These are phyloP conservation scores for Meiosimyza decipiens DNA, from an alignment of 2,888 invertebrate species.

Conservation along the genomic window DNA sequence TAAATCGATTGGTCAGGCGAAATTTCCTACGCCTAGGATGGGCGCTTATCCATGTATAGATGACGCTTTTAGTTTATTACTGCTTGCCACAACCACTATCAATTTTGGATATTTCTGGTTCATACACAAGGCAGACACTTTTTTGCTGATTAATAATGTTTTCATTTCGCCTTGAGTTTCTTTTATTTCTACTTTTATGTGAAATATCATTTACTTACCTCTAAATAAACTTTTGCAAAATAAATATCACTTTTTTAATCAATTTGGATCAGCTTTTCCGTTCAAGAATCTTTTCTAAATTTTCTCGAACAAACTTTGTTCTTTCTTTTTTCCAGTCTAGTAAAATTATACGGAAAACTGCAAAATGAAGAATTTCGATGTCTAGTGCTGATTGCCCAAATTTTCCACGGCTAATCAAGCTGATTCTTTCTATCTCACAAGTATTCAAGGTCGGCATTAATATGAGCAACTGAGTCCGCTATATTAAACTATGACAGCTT, in stretches of 20 bases:
- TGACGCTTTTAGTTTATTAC: too few relatives aligned
- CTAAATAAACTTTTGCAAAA: slow-evolving; percentile 27
- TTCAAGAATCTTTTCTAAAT: slow-evolving; percentile 8
- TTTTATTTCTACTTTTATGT: background rate
- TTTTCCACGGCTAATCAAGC: background rate
- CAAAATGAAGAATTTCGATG: slow-evolving; percentile 31
- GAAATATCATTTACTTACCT: slow-evolving; percentile 19
- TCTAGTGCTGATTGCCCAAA: slow-evolving; percentile 8
- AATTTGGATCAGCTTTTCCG: slow-evolving; percentile 26
- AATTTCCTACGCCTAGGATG: too few relatives aligned
- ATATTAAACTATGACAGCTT: too few relatives aligned
- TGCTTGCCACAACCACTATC: background rate
- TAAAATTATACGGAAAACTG: slow-evolving; percentile 27
- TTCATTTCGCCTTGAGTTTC: background rate
- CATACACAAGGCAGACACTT: background rate
- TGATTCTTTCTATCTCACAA: slow-evolving; percentile 5
- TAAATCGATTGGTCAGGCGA: too few relatives aligned
- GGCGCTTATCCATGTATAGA: too few relatives aligned
- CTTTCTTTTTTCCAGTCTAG: slow-evolving; percentile 6
- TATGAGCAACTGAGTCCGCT: too few relatives aligned
- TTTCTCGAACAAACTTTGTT: slow-evolving; percentile 19
- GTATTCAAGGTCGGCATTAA: too few relatives aligned
- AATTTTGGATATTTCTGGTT: background rate
- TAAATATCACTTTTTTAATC: slow-evolving; percentile 29
- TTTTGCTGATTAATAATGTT: background rate